Evolutionary conservation across 2,888 invertebrate species (phyloP), one percentile per base, ranked within the genome.

Genomic region (Labia minor): DNA sequence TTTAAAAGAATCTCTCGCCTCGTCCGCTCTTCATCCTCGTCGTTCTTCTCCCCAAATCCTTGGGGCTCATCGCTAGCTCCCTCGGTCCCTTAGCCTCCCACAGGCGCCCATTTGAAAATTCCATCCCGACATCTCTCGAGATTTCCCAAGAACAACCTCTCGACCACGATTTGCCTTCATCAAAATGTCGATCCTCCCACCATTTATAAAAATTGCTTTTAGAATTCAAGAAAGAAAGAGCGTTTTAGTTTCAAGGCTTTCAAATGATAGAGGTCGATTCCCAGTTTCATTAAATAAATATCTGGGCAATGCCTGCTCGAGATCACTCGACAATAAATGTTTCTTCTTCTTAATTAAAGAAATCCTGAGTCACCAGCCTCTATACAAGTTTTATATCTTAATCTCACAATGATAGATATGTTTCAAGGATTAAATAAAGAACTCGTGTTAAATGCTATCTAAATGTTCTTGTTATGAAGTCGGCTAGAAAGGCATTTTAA

Each of bases 51-150:
- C 49, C 16, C 49, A 49, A 49, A 49, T 49, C 49, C 49, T 49
- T 49, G 49, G 49, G 49, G 49, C 49, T n/a, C 49, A 49, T 49
- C 49, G 49, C 49, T 49, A 2, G 49, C 14, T 49, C 6, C 33
- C n/a, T 4, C 49, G n/a, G 2, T 49, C 16, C 14, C 49, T 49
- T 14, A 33, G 11, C 49, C 8, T 49, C 49, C 49, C 16, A 49
- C 49, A 49, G 49, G 49, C 49, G 49, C 49, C 49, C 49, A 49
- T 49, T 49, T 49, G 49, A 49, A 49, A 49, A 49, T 49, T 49
- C 49, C 49, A 49, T n/a, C 14, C 49, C 49, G 16, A 49, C 26
- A 16, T 49, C 49, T 49, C 16, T 49, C 49, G 49, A 49, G 49
- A 49, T 49, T 49, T 49, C 49, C 16, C 26, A 26, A 26, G 26